phyloP scores from a whole-genome alignment of 2,797 vertebrate species.

The Xiphophorus birchmanni region DNA sequence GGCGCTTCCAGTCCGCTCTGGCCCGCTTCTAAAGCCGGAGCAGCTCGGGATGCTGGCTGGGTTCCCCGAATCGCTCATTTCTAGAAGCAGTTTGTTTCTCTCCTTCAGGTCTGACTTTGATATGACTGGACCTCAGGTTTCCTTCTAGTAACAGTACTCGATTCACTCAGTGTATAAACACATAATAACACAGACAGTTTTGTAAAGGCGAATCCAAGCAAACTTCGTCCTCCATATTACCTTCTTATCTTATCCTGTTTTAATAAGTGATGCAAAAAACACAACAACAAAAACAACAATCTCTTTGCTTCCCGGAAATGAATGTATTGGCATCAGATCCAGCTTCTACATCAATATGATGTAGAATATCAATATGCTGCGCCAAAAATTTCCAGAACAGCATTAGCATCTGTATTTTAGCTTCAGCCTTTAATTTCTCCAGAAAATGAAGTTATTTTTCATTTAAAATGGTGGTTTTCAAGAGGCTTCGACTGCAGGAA shows the following conservation, averaged over 20 bases:
- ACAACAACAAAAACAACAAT: background rate
- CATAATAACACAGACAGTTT: background rate
- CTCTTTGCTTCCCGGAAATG: background rate
- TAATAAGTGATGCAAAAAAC: background rate
- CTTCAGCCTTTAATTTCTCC: background rate
- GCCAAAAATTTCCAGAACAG: background rate
- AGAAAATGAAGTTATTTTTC: background rate
- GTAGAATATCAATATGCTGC: too few species aligned
- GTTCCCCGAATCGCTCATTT: background rate
- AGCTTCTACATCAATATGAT: background rate
- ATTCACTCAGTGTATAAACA: background rate
- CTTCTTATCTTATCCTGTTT: background rate
- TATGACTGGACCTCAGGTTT: background rate
- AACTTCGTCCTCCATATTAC: background rate
- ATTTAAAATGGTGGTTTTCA: background rate
- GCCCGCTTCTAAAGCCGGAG: background rate
- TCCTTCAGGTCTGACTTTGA: background rate
- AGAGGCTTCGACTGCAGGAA: background rate
- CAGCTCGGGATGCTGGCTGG: background rate
- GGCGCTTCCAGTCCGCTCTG: background rate
- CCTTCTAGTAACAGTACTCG: background rate
- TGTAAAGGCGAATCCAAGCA: background rate
- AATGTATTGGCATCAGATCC: background rate
- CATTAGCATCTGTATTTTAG: background rate
- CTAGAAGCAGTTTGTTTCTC: background rate